Conservation (phyloP, 2,797 vertebrate genomes). For the Arctocebus calabarensis region DNA sequence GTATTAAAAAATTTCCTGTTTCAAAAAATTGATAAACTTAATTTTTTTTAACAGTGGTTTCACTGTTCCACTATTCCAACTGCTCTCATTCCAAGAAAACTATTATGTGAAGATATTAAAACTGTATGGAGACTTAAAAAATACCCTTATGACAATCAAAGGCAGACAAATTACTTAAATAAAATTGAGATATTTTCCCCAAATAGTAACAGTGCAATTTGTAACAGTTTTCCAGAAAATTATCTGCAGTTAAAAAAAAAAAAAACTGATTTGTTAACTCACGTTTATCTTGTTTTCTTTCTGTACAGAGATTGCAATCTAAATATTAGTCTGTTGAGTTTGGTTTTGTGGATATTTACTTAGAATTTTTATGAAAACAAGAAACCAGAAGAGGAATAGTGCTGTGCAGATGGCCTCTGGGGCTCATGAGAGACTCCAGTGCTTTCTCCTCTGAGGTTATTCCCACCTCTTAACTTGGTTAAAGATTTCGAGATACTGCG, state of each 20-base stretch:
- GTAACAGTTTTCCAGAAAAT: constrained; percentile 21
- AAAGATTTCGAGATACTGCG: background rate
- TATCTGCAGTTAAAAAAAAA: background rate
- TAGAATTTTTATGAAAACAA: constrained; percentile 49
- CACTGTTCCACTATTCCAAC: background rate
- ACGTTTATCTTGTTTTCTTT: background rate
- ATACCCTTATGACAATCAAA: background rate
- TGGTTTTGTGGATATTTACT: background rate
- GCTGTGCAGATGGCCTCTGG: background rate
- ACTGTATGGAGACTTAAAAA: constrained; percentile 6
- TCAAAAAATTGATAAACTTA: background rate
- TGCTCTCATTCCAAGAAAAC: constrained; percentile 23
- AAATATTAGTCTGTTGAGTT: background rate
- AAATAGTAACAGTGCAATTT: constrained; percentile 11
- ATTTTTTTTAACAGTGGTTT: background rate
- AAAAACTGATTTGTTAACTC: background rate
- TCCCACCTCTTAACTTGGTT: constrained; percentile 14
- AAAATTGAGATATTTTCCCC: constrained; percentile 6
- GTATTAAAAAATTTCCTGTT: background rate
- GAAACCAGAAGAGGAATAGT: background rate
- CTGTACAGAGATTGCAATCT: background rate
- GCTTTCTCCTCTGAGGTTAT: background rate
- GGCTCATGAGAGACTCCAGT: background rate
- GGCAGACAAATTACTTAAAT: constrained; percentile 28
- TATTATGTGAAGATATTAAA: constrained; percentile 1